Base-by-base conservation (phyloP, 2,888 invertebrate genomes). In the Euproctis similis region DNA sequence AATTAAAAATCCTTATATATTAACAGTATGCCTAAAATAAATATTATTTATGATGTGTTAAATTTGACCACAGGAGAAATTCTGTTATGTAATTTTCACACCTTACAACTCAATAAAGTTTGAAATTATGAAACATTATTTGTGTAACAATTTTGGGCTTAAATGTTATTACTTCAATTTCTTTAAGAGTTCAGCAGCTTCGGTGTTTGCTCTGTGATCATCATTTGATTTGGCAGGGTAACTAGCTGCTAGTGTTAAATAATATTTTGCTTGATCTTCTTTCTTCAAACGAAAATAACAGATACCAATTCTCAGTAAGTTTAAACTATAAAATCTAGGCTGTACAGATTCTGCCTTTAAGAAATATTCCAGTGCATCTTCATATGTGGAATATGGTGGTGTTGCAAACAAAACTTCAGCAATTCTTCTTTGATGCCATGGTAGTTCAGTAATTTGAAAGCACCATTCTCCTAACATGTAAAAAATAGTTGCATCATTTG, bases 381-480 rank as follows among this genome's bases (percentile, higher is more conserved):
- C 90, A 62, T 89, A 96, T 0, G 89, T 88, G 0, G 94, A 92
- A 10, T 81, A 71, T 0, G 96, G 96, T 8, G 95, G 93, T 3
- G 90, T 85, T 0, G 89, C 90, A 76, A 93, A 94, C 32, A 95
- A 65, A 1, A 91, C 75, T 36, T 90, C 86, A 1, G 94, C 94
- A 32, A 95, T 87, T 71, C 91, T 90, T 43, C 92, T 85, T 53
- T 94, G 92, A 62, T 92, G 90, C 93, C 94, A 94, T 0, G 94
- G 89, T 72, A 97, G 80, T 47, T 93, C 92, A 13, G 94, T 90
- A 43, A 97, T 87, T 53, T 92, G 88, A 59, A 87, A 96, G 59
- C 94, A 94, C 92, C 94, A 95, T 57, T 88, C 88, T 7, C 96
- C 97, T 21, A 97, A 68, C 85, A 96, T 90, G 64, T 96, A 91